Evolutionary conservation across 2,113 vertebrate species (phyloP), one percentile per base, ranked within the genome.

Genomic region (Pogona vitticeps): DNA sequence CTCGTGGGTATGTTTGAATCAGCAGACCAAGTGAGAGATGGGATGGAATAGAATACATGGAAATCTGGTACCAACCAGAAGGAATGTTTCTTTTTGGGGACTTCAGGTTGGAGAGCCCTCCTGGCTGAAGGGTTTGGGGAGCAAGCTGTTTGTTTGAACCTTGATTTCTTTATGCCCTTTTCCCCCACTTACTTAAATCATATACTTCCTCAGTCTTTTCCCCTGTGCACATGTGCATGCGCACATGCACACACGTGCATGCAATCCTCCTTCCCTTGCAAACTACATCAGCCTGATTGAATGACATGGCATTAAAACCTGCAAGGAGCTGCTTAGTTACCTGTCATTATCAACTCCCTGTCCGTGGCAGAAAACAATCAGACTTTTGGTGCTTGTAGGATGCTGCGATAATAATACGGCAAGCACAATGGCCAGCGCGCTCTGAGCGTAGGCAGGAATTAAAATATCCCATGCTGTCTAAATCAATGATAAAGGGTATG

Each of bases 401-500:
- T 86, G 76, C 82, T 90, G 88, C 84, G 75, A 91, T 94, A 92
- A 95, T 91, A 80, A 90, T 83, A 95, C 72, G 83, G 67, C 78
- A 82, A 87, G 63, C 52, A 88, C 68, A 94, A 83, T 92, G 86
- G 84, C 84, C 86, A 92, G 85, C 58, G 88, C 94, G 87, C 20
- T 80, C 93, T 82, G 71, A 86, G 38, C 76, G 86, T 87, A 91
- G 82, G 87, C 85, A 92, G 90, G 88, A 92, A 96, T 93, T 91
- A 92, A 93, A 91, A 95, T 94, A 94, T 92, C 93, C 93, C 88
- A 59, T 94, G 78, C 93, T 93, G 75, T 94, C 94, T 94, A 72
- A 92, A 90, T 96, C 92, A 92, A 87, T 96, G 95, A 91, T 90
- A 91, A 93, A 96, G 80, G 31, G 83, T 93, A 92, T 92, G 89